Evolutionary conservation across 2,888 invertebrate genomes (phyloP), one percentile per base, ranked within the genome.

Genomic region (Meghimatium bilineatum): DNA sequence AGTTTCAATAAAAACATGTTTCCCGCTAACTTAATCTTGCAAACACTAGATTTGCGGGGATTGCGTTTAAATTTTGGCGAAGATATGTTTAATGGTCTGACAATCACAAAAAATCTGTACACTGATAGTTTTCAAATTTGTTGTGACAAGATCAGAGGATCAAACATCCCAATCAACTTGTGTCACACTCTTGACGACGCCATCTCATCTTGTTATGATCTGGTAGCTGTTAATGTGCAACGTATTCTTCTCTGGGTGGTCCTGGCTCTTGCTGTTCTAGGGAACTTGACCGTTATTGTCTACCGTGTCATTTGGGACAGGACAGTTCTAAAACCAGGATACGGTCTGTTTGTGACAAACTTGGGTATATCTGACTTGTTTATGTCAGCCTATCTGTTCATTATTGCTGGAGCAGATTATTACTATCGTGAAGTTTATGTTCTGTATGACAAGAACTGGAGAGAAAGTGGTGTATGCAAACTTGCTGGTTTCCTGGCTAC

Each of bases 371-470:
- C 69, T 69, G 69, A 69, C 36, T 38, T 69, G 1, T 34, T 69
- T 23, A 69, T 38, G 69, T 20, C 36, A 36, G 69, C 38, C 36
- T 69, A 69, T 69, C 5, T 69, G 23, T 69, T 69, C 38, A 36
- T 69, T 69, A 36, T 69, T 69, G 36, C 36, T 36, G 69, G 69
- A 17, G 69, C 69, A 17, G 38, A 69, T 38, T 23, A 69, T 36
- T 69, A 60, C 2, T 90, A 89, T 85, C 71, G 86, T 10, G 89
- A 85, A n/a, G 72, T 75, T 34, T 90, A 90, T 80, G 85, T 88
- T 14, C 86, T 87, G 88, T 84, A 88, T 79, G 89, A 89, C 44
- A 77, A 75, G 17, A 1, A 83, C 10, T 90, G 90, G 90, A 82
- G 87, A 32, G 71, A 85, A 60, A 88, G 89, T 36, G n/a, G 34